Conservation (phyloP, 2,797 vertebrate species). For the Chloroceryle inda region DNA sequence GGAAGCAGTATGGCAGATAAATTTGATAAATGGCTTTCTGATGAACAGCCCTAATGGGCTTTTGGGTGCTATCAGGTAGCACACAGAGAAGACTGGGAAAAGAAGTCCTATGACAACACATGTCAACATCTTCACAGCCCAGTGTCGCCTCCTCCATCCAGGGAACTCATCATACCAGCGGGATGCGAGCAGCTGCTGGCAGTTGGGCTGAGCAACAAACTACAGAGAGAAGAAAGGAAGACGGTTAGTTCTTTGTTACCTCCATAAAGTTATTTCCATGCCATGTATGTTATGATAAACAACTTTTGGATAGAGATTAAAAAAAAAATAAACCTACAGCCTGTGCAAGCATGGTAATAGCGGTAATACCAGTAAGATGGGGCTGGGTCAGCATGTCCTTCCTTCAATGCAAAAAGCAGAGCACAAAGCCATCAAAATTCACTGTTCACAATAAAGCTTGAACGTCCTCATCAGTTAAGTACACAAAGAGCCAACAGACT, state of each 20-base stretch:
- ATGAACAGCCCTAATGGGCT: constrained; percentile 94
- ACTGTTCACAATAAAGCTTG: not conserved
- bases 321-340: not conserved
- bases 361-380: not conserved
- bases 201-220: constrained; percentile 99
- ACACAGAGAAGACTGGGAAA: constrained; percentile 92
- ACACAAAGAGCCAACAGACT: not conserved
- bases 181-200: constrained; percentile 96
- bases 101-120: constrained; percentile 93
- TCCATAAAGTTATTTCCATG: not conserved
- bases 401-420: not conserved
- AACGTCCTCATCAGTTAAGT: accelerated
- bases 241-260: not conserved
- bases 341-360: not conserved
- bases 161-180: constrained; percentile 98
- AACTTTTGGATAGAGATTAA: not conserved
- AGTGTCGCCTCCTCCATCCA: constrained; percentile 96
- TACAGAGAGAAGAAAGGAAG: constrained; percentile 72
- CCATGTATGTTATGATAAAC: not conserved
- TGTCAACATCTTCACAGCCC: constrained; percentile 93
- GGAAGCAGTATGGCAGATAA: constrained; percentile 98
- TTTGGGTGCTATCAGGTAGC: constrained; percentile 94
- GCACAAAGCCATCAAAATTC: not conserved
- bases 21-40: constrained; percentile 98
- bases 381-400: not conserved